Conservation (phyloP, 2,113 vertebrate species). For the Rhinoderma darwinii region DNA sequence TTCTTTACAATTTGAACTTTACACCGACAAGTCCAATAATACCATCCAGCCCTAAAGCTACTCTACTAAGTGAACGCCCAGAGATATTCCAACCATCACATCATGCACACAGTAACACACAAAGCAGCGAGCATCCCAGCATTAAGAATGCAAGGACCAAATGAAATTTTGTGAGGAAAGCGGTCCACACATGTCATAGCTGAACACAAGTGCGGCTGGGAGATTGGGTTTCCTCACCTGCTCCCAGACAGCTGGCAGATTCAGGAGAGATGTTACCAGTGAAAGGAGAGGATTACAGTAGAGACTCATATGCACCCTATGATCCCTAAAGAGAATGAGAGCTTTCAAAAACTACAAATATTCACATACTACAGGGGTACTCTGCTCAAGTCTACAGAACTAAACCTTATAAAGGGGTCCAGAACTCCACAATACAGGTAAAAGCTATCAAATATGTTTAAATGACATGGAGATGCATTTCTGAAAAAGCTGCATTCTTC, state of each 20-base stretch:
- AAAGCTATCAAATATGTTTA: too few species aligned
- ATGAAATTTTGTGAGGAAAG: conserved; percentile 14
- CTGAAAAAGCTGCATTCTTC: too few species aligned
- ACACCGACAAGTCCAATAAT: background rate
- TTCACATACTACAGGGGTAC: background rate
- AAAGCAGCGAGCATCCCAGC: background rate
- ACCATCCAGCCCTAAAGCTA: background rate
- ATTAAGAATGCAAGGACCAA: conserved; percentile 3
- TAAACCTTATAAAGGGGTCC: background rate
- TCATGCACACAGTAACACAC: background rate
- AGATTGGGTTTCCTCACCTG: conserved; percentile 57
- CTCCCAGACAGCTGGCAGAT: conserved; percentile 55
- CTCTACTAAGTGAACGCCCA: too few species aligned
- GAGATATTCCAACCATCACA: background rate
- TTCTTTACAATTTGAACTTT: conserved; percentile 43
- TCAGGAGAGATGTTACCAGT: conserved; percentile 28
- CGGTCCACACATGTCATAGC: conserved; percentile 30
- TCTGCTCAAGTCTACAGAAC: background rate
- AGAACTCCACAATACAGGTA: background rate
- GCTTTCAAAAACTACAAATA: background rate
- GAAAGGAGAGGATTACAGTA: conserved; percentile 30
- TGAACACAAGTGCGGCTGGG: conserved; percentile 27
- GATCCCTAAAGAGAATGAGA: background rate
- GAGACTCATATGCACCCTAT: background rate
- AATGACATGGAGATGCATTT: too few species aligned